Evolutionary conservation across 1,140 invertebrate genomes (phyloP).

Genomic region (Drosophila yakuba): DNA sequence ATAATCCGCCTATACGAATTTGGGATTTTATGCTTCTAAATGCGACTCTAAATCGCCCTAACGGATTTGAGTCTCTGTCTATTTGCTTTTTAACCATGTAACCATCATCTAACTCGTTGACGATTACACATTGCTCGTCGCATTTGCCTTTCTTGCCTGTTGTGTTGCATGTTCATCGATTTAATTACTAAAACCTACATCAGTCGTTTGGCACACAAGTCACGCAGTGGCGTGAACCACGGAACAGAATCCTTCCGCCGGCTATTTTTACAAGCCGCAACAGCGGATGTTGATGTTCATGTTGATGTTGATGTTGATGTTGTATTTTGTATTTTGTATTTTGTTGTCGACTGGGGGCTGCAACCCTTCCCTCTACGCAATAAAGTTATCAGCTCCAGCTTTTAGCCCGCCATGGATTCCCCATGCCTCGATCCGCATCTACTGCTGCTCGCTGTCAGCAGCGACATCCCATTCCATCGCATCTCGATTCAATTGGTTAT

Average conservation of each 20-base stretch:
- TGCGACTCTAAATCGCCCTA: constrained; percentile 6
- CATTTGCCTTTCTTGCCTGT: neutral
- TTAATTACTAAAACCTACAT: constrained; percentile 82
- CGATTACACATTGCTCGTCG: neutral
- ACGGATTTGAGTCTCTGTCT: constrained; percentile 6
- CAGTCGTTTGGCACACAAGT: constrained; percentile 84
- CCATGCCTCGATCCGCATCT: neutral
- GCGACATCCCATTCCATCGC: neutral
- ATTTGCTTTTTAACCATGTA: constrained; percentile 8
- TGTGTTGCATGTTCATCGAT: constrained; percentile 51
- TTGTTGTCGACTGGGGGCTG: constrained; percentile 3
- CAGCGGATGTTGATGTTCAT: constrained; percentile 3
- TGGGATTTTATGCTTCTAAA: constrained; percentile 37
- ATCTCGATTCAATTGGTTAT: no score
- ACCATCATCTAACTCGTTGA: neutral
- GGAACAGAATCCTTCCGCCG: constrained; percentile 16
- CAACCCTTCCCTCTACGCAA: constrained; percentile 1
- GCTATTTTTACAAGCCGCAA: constrained; percentile 5
- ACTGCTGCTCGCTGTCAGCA: constrained; percentile 2
- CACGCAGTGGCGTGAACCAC: constrained; percentile 53
- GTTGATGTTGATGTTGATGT: constrained; percentile 3
- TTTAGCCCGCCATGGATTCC: neutral
- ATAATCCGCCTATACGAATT: constrained; percentile 53
- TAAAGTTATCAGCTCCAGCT: neutral
- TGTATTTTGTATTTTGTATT: neutral